Percentiles rank a stretch among this genome's conserved stretches.
phyloP scores from a whole-genome alignment of 1,140 invertebrate species.

The Homarus americanus region DNA sequence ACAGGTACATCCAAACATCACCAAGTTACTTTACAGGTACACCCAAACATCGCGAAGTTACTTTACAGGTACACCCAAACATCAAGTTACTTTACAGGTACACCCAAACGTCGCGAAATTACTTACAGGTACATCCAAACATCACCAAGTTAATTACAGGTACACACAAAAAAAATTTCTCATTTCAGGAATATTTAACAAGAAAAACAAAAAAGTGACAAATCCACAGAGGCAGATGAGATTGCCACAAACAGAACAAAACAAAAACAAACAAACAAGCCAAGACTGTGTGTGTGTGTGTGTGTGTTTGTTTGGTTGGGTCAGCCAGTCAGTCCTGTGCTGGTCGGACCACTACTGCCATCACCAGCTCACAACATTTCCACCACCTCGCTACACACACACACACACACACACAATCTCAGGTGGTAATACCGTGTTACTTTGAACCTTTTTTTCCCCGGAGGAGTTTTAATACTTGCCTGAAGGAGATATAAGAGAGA shows the following conservation, averaged over 20 bases:
- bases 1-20: too few relatives aligned
- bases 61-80: too few relatives aligned
- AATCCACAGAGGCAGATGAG: background rate
- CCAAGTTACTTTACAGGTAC: too few relatives aligned
- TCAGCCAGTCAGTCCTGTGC: slow-evolving; percentile 18
- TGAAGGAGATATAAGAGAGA: too few relatives aligned
- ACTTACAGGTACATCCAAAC: background rate
- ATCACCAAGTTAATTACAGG: background rate
- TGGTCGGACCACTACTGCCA: slow-evolving; percentile 46
- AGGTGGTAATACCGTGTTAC: background rate
- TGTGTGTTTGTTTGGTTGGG: slow-evolving; percentile 48
- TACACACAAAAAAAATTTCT: too few relatives aligned
- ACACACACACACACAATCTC: background rate
- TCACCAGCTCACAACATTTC: slow-evolving; percentile 37
- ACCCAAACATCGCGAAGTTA: too few relatives aligned
- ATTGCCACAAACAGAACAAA: background rate
- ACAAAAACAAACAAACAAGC: slow-evolving; percentile 19
- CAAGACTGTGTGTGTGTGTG: too few relatives aligned
- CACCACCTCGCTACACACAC: background rate
- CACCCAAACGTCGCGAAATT: background rate
- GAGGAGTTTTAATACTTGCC: too few relatives aligned
- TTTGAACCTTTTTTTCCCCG: background rate
- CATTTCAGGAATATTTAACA: background rate
- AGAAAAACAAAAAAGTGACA: background rate
- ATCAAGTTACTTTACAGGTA: too few relatives aligned